A percentile compares a stretch with the other conserved stretches of the same genome.
Conservation (phyloP, 2,888 invertebrate species). For the Syrista parreyssii region DNA sequence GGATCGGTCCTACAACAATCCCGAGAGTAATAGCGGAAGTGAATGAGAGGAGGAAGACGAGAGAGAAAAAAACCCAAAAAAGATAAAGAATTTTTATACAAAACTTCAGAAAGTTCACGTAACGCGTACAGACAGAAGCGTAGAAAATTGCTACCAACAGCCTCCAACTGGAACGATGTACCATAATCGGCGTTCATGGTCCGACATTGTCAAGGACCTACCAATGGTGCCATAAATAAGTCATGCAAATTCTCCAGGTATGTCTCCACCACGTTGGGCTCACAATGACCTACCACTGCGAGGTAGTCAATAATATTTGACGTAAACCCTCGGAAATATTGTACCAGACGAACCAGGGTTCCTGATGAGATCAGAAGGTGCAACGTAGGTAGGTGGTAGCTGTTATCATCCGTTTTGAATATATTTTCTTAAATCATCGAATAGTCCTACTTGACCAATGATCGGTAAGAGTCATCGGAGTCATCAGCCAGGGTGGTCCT, state of each 20-base stretch:
- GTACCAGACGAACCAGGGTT: background rate
- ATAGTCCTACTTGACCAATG: too few relatives aligned
- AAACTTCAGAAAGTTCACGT: background rate
- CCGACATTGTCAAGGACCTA: slow-evolving; percentile 22
- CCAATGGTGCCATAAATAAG: slow-evolving; percentile 34
- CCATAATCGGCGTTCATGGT: slow-evolving; percentile 33
- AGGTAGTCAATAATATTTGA: slow-evolving; percentile 42
- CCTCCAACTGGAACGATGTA: background rate
- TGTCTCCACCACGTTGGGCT: background rate
- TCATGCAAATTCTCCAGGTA: slow-evolving; percentile 27
- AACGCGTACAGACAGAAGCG: background rate
- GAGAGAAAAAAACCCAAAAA: background rate
- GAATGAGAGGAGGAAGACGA: background rate
- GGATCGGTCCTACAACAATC: too few relatives aligned
- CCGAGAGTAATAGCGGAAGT: too few relatives aligned
- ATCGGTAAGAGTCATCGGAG: too few relatives aligned
- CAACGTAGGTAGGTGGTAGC: background rate
- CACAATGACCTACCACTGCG: background rate
- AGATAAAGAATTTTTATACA: background rate
- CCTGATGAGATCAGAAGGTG: slow-evolving; percentile 16
- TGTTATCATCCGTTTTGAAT: background rate
- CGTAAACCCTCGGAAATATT: slow-evolving; percentile 37
- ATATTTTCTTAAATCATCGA: background rate
- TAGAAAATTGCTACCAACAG: slow-evolving; percentile 11
- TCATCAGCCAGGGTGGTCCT: too few relatives aligned